Evolutionary conservation across 2,113 vertebrate species (phyloP).

Genomic region (Chlamydotis undulata): DNA sequence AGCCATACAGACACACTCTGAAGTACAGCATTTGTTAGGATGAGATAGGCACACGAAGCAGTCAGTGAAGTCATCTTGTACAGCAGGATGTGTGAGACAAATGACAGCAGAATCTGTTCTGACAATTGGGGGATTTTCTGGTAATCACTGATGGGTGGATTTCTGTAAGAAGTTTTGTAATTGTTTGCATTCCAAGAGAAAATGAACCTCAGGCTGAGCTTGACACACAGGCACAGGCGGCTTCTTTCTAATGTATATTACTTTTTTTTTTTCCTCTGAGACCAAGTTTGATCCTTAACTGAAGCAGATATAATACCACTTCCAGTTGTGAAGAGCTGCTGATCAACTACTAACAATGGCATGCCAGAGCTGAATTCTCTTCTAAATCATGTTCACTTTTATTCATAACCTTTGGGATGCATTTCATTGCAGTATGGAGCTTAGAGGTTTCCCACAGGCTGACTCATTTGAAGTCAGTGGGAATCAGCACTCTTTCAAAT

Average conservation of each 20-base stretch:
- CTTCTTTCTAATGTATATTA: background rate
- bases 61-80: background rate
- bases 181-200: background rate
- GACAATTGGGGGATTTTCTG: background rate
- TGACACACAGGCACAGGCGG: background rate
- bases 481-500: background rate
- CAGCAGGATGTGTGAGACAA: background rate
- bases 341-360: fast-evolving
- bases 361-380: background rate
- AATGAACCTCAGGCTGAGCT: background rate
- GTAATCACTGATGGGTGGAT: background rate
- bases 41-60: background rate
- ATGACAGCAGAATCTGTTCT: background rate
- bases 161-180: background rate
- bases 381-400: background rate
- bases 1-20: background rate
- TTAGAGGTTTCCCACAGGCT: slow-evolving; percentile 11
- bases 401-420: background rate
- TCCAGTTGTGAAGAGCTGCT: background rate
- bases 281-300: background rate
- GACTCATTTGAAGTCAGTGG: slow-evolving; percentile 14
- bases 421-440: background rate
- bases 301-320: background rate
- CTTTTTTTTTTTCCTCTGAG: background rate
- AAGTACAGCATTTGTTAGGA: background rate